Base-by-base conservation (phyloP, 2,888 invertebrate genomes). In the Amiota mariae region DNA sequence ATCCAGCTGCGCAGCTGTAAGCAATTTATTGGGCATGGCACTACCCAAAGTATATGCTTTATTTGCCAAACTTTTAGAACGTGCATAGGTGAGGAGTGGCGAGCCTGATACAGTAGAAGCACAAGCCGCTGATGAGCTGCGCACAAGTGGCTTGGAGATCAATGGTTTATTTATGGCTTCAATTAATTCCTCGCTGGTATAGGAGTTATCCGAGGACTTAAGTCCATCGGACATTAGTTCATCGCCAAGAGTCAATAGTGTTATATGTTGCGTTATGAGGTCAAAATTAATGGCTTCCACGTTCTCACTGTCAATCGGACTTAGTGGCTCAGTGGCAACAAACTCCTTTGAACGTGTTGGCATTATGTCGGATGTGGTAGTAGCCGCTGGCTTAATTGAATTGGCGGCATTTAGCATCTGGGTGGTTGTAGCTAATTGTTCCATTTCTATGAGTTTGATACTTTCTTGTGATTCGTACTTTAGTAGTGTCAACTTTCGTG, bases 11-110 rank as follows among this genome's bases (percentile, higher is more conserved):
- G 87, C 81, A 49, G 87, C 86, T 0, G 86, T 87, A 36, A 87
- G 87, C 71, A 88, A 75, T 4, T 86, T 82, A 0, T 85, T 79
- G 1, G 87, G 85, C 75, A 85, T 81, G 1, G 84, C 82, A 0
- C 86, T 85, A 2, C 87, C 85, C 74, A 87, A 71, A 0, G 87
- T 86, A 63, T 81, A 85, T 8, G 85, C 85, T 77, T 85, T 86
- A 68, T 76, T 76, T 11, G 83, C 85, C 72, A 87, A 78, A 15
- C 84, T 84, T 76, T 90, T 90, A 12, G 85, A 87, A 4, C 89
- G 86, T 8, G 89, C 88, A 77, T 90, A 89, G 0, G 89, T 88
- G n/a, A 87, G 81, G 61, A 87, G 76, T 0, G 88, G 88, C 0
- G 87, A 87, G 6, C 82, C 81, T 61, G 77, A 72, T 8, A 79